Base-by-base conservation (phyloP, 2,113 vertebrate species). In the Lasiurus cinereus region DNA sequence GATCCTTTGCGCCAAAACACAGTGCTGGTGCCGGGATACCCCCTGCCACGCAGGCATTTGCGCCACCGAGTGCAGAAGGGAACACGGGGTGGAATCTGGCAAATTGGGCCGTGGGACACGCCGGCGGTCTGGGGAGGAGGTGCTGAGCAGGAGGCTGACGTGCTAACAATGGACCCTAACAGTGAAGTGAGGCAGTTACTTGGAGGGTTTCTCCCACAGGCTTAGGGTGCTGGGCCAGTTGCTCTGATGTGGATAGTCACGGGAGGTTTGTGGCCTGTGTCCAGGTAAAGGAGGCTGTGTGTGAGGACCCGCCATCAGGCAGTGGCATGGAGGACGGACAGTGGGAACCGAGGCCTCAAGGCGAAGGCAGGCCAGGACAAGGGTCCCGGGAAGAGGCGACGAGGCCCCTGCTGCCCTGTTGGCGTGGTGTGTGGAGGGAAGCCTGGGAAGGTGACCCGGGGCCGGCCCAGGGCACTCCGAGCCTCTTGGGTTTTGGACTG, bases 351-450 rank as follows among this genome's bases (percentile, higher is more conserved):
- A 85, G 43, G 15, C 43, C 21, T 0, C 15, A 14, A 54, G 73
- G 8, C 14, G 2, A 24, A 54, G 56, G 4, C 33, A 39, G n/a
- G 22, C 10, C 12, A 0, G 22, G 6, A 3, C 31, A 48, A 2
- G 10, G 31, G 74, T 39, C 52, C 39, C 33, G 13, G 43, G 52
- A n/a, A 7, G 33, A 54, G 50, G 36, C 7, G 3, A 5, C 1
- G 7, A 83, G 21, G 18, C 48, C 10, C 10, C 18, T 39, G 69
- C 52, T 3, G 1, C 14, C 22, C 33, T 29, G 54, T 43, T 14
- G 27, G 15, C 2, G 15, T 4, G 52, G 54, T 14, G 11, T 8
- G 6, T 5, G 27, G n/a, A 29, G 16, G 56, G 43, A 73, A 29
- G 5, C 46, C 76, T 11, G 29, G 62, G 24, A 94, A 46, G 74